Conservation (phyloP, 2,113 vertebrate genomes). For the Sander lucioperca region DNA sequence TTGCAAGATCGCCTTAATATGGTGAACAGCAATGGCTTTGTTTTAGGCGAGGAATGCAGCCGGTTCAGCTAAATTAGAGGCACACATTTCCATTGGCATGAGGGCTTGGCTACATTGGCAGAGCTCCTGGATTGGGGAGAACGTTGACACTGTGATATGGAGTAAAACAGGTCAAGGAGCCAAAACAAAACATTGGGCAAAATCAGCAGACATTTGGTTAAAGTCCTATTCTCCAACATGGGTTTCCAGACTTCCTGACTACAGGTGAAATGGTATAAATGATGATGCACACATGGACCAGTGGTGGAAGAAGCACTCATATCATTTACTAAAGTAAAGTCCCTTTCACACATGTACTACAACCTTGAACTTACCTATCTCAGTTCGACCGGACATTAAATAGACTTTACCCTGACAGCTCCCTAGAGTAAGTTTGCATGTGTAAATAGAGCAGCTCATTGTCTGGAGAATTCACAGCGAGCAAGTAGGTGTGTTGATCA, state of each 20-base stretch:
- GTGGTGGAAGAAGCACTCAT: not conserved
- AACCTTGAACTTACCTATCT: too few relatives aligned
- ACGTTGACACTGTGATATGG: constrained; percentile 14
- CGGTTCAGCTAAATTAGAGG: constrained; percentile 61
- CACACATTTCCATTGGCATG: constrained; percentile 66
- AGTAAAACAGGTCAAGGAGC: constrained; percentile 1
- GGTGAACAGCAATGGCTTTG: constrained; percentile 76
- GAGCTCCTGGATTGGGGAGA: constrained; percentile 13
- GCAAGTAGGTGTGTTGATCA: too few relatives aligned
- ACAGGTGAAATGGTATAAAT: not conserved
- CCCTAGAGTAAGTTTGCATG: too few relatives aligned
- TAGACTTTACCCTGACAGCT: too few relatives aligned
- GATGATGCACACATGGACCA: not conserved
- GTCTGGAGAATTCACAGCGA: too few relatives aligned
- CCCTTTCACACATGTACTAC: too few relatives aligned
- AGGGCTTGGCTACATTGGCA: constrained; percentile 51
- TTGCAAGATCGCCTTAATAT: constrained; percentile 71
- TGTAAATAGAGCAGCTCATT: too few relatives aligned
- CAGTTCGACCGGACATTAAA: too few relatives aligned
- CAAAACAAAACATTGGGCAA: constrained; percentile 1
- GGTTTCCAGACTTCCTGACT: not conserved
- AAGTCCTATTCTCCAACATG: not conserved
- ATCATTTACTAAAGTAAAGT: not conserved
- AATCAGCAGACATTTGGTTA: constrained; percentile 14
- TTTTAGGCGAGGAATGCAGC: constrained; percentile 72